A percentile compares a stretch with the other conserved stretches of the same genome.
These are phyloP conservation scores for Sarcophaga rosellei DNA, from an alignment of 2,888 invertebrate species.

Conservation along the genomic window DNA sequence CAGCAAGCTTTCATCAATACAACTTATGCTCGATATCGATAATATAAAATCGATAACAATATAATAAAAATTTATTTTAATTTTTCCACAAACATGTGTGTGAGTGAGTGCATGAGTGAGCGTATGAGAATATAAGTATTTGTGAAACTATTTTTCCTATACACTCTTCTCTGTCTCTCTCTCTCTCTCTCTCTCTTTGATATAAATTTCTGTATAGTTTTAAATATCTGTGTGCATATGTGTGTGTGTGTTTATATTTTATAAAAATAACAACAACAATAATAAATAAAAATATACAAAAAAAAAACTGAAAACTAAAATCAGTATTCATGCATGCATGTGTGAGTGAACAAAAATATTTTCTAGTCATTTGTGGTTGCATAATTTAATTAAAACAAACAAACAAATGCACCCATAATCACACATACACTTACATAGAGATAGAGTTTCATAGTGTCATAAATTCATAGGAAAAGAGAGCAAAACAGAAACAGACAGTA, in stretches of 20 bases:
- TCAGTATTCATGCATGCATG: slow-evolving; percentile 58
- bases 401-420: background rate
- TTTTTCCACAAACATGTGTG: background rate
- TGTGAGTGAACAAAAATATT: slow-evolving; percentile 65
- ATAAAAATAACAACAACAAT: background rate
- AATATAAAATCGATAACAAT: background rate
- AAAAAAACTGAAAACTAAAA: slow-evolving; percentile 14
- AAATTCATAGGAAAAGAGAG: too few species aligned
- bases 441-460: too few species aligned
- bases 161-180: background rate
- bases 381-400: slow-evolving; percentile 76
- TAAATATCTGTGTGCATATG: background rate
- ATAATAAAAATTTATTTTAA: background rate
- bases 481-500: background rate
- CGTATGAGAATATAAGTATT: background rate
- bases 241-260: background rate
- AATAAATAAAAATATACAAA: background rate
- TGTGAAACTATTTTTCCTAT: slow-evolving; percentile 38
- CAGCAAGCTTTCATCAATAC: background rate
- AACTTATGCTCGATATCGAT: background rate
- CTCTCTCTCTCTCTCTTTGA: slow-evolving; percentile 15
- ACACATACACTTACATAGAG: too few species aligned
- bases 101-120: background rate
- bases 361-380: slow-evolving; percentile 68
- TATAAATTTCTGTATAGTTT: background rate